Conservation (phyloP, 2,888 invertebrate species). For the Onchidella celtica region DNA sequence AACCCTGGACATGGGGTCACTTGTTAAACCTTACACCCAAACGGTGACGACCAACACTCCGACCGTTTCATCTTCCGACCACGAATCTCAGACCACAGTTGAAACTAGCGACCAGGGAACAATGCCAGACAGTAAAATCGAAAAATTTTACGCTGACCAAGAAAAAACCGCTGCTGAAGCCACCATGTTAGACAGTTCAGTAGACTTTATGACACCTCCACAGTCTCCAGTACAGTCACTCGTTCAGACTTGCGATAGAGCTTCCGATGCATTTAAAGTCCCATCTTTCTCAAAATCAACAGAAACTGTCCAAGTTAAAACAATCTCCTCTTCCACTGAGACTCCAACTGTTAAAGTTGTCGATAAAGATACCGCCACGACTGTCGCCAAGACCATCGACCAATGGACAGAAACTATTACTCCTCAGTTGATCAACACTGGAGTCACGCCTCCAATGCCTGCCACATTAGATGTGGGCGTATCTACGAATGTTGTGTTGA, state of each 20-base stretch:
- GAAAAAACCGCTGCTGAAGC: background rate
- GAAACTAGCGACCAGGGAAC: conserved; percentile 19
- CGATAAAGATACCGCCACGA: conserved; percentile 69
- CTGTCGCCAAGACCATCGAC: conserved; percentile 57
- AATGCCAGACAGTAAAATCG: conserved; percentile 8
- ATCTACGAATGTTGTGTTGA: conserved; percentile 63
- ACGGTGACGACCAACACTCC: conserved; percentile 61
- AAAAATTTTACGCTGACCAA: background rate
- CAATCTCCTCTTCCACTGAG: conserved; percentile 32
- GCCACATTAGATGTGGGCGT: conserved; percentile 68
- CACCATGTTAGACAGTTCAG: conserved; percentile 22
- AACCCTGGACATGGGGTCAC: conserved; percentile 59
- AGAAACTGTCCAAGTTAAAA: conserved; percentile 30
- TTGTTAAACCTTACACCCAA: conserved; percentile 39
- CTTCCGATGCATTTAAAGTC: conserved; percentile 24
- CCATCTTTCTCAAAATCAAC: conserved; percentile 21
- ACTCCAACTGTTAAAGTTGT: conserved; percentile 2
- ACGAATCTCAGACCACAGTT: conserved; percentile 45
- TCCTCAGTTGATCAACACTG: conserved; percentile 69
- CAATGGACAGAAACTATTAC: conserved; percentile 69
- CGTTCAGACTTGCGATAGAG: conserved; percentile 11
- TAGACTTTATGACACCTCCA: conserved; percentile 32
- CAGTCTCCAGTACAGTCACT: background rate
- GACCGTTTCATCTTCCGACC: conserved; percentile 43
- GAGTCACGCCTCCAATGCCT: conserved; percentile 67